Evolutionary conservation across 2,113 vertebrate genomes (phyloP), one percentile per base, ranked within the genome.

Genomic region (Chaetura pelagica): DNA sequence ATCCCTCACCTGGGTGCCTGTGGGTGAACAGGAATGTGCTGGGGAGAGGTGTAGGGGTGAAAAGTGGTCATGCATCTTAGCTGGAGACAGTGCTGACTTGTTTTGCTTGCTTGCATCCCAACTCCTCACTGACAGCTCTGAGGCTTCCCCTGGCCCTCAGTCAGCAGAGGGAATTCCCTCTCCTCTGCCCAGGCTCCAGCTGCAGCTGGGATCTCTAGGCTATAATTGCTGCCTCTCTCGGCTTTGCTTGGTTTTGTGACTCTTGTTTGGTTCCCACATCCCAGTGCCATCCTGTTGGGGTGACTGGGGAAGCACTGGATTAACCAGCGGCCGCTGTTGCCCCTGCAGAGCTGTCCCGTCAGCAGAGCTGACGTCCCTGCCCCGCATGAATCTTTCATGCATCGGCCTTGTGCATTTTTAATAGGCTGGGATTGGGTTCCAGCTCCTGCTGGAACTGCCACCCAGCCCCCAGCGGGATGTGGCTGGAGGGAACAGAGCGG

Each of bases 111-210:
- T 73, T 7, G 11, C 73, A 46, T 61, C 88, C 75, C 51, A 55
- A 35, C 69, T 61, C 40, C 76, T 81, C 69, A 6, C 76, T 55
- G 77, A 54, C 62, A 49, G 71, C 78, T 78, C 59, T 0, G 13
- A 95, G 91, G 75, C 32, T 94, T 89, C 64, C 90, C 49, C 79
- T 88, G 79, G 79, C 87, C 77, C 67, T 69, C 77, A 61, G 76
- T 84, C 73, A 84, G 64, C 62, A 75, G 75, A 61, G 75, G 93
- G 96, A 90, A 94, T 96, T 91, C 92, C 94, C 93, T 86, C 54
- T 52, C 23, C 62, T 90, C 72, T 82, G 42, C 69, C 78, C 10
- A 2, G 52, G 54, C 72, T 67, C 46, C 85, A 64, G 92, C 66
- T 68, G 64, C 51, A 63, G 64, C 74, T 21, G 52, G 38, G 77